A percentile compares a stretch with the other conserved stretches of the same genome.
Conservation (phyloP, 1,140 invertebrate species). For the Acromyrmex heyeri region DNA sequence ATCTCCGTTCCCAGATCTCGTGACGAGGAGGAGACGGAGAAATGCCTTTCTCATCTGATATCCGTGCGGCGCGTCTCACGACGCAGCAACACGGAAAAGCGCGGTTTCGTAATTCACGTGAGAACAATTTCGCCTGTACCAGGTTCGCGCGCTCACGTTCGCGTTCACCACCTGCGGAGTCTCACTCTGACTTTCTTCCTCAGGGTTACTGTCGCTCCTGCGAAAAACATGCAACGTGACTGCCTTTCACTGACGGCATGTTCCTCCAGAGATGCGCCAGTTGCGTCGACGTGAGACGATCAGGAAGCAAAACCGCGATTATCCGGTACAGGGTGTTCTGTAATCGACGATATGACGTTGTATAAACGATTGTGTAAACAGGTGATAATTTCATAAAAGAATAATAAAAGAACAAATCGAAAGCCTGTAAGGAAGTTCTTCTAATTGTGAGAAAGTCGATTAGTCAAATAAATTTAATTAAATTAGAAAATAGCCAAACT, state of each 20-base stretch:
- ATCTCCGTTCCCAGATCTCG: neutral
- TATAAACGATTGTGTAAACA: neutral
- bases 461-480: neutral
- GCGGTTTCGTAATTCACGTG: slow-evolving; percentile 29
- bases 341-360: slow-evolving; percentile 7
- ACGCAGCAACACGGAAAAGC: slow-evolving; percentile 44
- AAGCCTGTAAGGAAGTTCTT: neutral
- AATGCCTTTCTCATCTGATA: slow-evolving; percentile 34
- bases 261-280: neutral
- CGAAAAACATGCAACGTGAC: slow-evolving; percentile 7
- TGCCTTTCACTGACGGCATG: slow-evolving; percentile 14
- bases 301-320: neutral
- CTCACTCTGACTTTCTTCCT: slow-evolving; percentile 70
- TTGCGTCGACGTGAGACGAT: neutral
- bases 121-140: slow-evolving; percentile 38
- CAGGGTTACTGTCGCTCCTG: slow-evolving; percentile 45
- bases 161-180: slow-evolving; percentile 26
- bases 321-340: neutral
- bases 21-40: neutral
- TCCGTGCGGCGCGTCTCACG: slow-evolving; percentile 23
- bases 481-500: too few species aligned
- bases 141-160: too few species aligned
- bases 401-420: neutral
- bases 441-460: neutral
- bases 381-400: neutral